phyloP scores from a whole-genome alignment of 2,888 invertebrate species.

The Amaurobius ferox region DNA sequence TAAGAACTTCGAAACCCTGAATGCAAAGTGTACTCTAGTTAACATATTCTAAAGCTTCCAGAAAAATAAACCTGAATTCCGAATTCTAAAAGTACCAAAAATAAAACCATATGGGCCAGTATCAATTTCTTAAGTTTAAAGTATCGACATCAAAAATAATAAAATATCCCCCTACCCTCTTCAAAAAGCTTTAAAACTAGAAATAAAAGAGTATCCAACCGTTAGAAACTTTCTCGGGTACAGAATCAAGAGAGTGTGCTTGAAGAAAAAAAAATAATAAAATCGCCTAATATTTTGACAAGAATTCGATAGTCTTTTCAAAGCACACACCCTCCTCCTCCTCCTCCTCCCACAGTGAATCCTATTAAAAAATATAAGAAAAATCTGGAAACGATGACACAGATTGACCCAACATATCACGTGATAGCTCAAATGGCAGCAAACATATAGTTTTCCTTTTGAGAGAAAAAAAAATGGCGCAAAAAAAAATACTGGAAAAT shows the following conservation, averaged over 20 bases:
- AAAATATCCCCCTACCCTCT: constrained; percentile 10
- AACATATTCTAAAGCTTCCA: no score
- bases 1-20: no score
- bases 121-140: no score
- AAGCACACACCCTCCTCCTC: not conserved
- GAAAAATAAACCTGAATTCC: no score
- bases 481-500: constrained; percentile 16
- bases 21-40: no score
- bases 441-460: constrained; percentile 47
- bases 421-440: constrained; percentile 55
- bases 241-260: constrained; percentile 37
- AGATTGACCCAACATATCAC: constrained; percentile 12
- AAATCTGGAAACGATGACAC: not conserved
- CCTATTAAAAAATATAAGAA: not conserved
- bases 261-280: not conserved
- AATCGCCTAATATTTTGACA: constrained; percentile 64
- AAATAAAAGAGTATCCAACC: constrained; percentile 46
- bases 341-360: not conserved
- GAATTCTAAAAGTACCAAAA: no score
- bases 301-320: constrained; percentile 52
- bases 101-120: no score
- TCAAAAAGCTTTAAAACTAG: constrained; percentile 23
- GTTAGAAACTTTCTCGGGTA: constrained; percentile 60
- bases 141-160: constrained; percentile 9
- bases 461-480: constrained; percentile 13